Conservation (phyloP, 2,888 invertebrate genomes). For the Calephelis perditalis region DNA sequence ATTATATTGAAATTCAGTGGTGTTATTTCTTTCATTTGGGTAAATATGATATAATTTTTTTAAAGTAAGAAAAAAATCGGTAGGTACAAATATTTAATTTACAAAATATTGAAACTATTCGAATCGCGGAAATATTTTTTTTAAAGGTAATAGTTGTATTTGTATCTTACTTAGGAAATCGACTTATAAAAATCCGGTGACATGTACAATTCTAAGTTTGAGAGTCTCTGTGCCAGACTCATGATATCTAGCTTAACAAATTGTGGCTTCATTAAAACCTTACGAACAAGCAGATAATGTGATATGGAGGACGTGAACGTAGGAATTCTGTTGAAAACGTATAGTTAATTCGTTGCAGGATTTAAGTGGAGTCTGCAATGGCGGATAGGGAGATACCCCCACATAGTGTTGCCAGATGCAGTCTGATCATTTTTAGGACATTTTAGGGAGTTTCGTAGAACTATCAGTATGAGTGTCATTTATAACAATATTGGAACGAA, state of each 20-base stretch:
- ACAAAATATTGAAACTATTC: too few species aligned
- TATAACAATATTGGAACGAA: neutral
- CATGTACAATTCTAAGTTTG: too few species aligned
- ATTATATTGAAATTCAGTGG: too few species aligned
- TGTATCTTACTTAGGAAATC: too few species aligned
- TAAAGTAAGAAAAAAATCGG: neutral
- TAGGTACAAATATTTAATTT: too few species aligned
- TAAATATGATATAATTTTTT: too few species aligned
- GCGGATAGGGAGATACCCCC: constrained; percentile 35
- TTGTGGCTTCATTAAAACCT: constrained; percentile 18
- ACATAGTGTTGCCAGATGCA: neutral
- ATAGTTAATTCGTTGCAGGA: constrained; percentile 35
- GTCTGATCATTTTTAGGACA: neutral
- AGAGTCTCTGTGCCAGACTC: neutral
- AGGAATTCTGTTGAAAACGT: constrained; percentile 33
- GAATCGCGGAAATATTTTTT: too few species aligned
- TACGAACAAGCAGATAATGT: constrained; percentile 29
- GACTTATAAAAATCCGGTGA: too few species aligned
- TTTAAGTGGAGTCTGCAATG: constrained; percentile 42
- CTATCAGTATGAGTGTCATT: neutral
- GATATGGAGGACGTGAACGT: constrained; percentile 31
- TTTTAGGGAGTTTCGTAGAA: neutral
- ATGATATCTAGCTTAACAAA: constrained; percentile 22
- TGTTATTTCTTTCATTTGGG: too few species aligned
- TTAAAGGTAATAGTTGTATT: neutral